Evolutionary conservation across 2,113 vertebrate species (phyloP), one percentile per base, ranked within the genome.

Genomic region (Megaceryle torquata): DNA sequence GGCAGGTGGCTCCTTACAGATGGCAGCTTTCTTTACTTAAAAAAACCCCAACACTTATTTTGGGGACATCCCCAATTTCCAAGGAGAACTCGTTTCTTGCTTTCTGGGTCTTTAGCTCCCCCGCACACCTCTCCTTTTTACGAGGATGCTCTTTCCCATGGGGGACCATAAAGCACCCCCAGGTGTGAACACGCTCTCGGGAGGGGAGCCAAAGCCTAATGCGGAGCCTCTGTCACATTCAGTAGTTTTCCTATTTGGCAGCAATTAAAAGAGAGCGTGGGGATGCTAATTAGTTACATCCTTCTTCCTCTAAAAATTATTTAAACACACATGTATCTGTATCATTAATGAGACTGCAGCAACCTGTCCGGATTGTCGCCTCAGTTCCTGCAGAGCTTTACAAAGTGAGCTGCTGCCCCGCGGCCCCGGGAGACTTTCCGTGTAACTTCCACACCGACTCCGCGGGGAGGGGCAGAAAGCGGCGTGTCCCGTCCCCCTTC

Each of bases 221-320:
- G 82, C 87, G 11, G 48, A 86, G 81, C 85, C 87, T 54, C 75
- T 77, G 82, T 86, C 92, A 44, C 86, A 67, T 15, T 19, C 91
- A 10, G 64, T 21, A 83, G 31, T 90, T 96, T 96, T 95, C 92
- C 91, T 94, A 81, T 81, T 96, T 94, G 94, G 95, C 91, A 95
- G 86, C 91, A 95, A 95, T 95, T 95, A 95, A 93, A 96, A 93
- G 92, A 77, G 80, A 96, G 92, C 80, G 88, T 92, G 88, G 91
- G 88, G 91, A 92, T 95, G 82, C 46, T 95, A 95, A 97, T 97
- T 93, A 94, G 90, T 88, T 80, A 77, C 95, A 95, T 93, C 80
- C 94, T 61, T 67, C 82, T 95, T 88, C 80, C 91, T 94, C 71
- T 79, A 85, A 93, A 96, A 96, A 86, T 24, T 69, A 93, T 88